These are phyloP conservation scores for Trichopria drosophilae DNA, from an alignment of 2,888 invertebrate species.

Conservation along the genomic window DNA sequence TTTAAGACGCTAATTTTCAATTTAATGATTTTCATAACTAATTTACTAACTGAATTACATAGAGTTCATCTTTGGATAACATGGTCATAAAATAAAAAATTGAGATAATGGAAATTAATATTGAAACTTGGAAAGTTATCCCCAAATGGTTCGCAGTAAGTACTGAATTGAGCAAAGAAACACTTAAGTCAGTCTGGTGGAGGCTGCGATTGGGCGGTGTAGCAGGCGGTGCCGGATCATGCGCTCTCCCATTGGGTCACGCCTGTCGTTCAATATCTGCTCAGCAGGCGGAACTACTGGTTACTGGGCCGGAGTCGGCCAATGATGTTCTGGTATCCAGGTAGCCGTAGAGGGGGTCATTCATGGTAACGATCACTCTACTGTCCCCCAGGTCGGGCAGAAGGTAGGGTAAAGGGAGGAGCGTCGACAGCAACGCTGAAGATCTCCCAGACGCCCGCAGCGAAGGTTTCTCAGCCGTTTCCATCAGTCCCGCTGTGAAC, in stretches of 20 bases:
- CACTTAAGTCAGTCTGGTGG: no score
- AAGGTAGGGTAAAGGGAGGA: constrained; percentile 38
- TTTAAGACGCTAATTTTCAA: no score
- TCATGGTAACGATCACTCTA: no score
- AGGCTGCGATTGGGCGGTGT: constrained; percentile 17
- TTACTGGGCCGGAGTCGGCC: constrained; percentile 43
- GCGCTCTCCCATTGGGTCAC: constrained; percentile 40
- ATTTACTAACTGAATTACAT: no score
- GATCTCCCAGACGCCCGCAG: constrained; percentile 52
- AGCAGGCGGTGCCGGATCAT: constrained; percentile 38
- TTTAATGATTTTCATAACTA: no score
- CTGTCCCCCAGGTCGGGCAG: constrained; percentile 12
- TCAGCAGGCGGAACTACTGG: constrained; percentile 49
- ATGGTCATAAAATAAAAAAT: no score
- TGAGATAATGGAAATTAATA: no score
- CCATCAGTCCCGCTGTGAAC: constrained; percentile 59
- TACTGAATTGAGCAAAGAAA: no score
- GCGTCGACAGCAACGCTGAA: constrained; percentile 22
- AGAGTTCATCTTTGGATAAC: no score
- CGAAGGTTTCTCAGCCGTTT: constrained; percentile 43
- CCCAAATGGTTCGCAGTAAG: no score
- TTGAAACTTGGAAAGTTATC: no score
- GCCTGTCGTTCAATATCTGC: constrained; percentile 52
- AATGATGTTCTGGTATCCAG: constrained; percentile 53
- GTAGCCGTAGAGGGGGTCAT: constrained; percentile 34